phyloP scores from a whole-genome alignment of 2,113 vertebrate species.

The Indicator indicator region DNA sequence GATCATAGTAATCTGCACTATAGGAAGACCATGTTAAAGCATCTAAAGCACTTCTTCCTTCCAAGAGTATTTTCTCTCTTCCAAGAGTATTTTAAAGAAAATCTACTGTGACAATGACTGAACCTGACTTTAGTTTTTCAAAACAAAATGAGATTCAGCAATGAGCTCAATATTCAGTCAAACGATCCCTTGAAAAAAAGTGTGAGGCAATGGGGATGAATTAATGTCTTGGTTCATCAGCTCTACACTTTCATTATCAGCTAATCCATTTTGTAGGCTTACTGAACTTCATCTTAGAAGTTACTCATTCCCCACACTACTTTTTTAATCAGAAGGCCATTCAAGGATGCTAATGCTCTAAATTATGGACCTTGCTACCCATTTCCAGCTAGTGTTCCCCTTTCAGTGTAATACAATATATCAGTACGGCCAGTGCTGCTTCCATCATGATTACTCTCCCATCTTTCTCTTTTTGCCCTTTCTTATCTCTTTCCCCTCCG shows the following conservation, averaged over 20 bases:
- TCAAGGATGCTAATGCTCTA: not conserved
- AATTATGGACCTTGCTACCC: not conserved
- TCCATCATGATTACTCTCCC: fast-evolving
- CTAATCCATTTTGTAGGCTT: not conserved
- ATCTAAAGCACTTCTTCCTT: not conserved
- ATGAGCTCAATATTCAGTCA: not conserved
- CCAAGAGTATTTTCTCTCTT: not conserved
- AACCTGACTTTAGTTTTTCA: not conserved
- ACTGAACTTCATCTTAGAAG: not conserved
- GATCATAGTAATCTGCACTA: not conserved
- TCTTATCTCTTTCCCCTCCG: not conserved
- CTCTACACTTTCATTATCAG: not conserved
- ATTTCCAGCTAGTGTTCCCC: not conserved
- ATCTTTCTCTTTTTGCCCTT: not conserved
- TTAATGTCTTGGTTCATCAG: not conserved
- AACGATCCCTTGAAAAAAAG: not conserved
- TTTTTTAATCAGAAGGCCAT: not conserved
- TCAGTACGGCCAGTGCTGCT: not conserved
- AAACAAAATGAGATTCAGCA: not conserved
- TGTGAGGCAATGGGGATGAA: not conserved
- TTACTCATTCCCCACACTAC: not conserved
- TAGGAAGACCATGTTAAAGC: not conserved
- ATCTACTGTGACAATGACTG: not conserved
- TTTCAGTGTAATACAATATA: not conserved
- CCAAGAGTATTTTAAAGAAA: not conserved